A percentile compares a stretch with the other conserved stretches of the same genome.
phyloP scores from a whole-genome alignment of 2,113 vertebrate genomes.

The Cephalopterus ornatus region DNA sequence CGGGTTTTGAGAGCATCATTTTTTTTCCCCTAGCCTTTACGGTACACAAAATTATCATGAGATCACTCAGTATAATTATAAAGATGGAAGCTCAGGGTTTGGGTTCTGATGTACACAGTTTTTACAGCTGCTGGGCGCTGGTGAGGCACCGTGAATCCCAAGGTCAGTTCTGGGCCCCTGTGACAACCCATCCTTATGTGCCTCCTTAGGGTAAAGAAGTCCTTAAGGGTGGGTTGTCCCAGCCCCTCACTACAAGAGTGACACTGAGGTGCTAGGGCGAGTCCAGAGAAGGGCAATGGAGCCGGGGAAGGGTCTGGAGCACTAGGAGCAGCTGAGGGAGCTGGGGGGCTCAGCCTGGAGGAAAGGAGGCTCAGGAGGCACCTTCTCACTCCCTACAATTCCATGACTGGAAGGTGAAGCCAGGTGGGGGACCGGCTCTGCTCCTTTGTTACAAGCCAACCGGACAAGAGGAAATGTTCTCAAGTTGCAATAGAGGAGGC shows the following conservation, averaged over 20 bases:
- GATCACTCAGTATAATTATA: not conserved
- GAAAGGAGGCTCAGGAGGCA: not conserved
- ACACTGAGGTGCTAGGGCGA: not conserved
- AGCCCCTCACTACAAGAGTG: not conserved
- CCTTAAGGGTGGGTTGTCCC: not conserved
- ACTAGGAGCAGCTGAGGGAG: not conserved
- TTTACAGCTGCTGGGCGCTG: not conserved
- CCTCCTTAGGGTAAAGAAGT: not conserved
- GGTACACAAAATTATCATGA: not conserved
- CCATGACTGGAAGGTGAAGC: not conserved
- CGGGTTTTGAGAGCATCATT: not conserved
- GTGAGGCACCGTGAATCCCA: rapidly evolving
- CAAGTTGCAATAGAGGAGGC: not conserved
- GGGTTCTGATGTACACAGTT: not conserved
- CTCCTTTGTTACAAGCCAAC: not conserved
- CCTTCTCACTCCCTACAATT: not conserved
- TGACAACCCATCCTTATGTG: not conserved
- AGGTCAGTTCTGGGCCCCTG: not conserved
- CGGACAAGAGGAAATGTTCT: not conserved
- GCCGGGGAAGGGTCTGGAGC: not conserved
- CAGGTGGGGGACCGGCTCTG: not conserved
- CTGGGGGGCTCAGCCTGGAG: not conserved
- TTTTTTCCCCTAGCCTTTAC: not conserved
- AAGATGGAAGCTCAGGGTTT: not conserved
- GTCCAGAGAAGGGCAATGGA: not conserved